A percentile compares a stretch with the other conserved stretches of the same genome.
Conservation (phyloP, 2,888 invertebrate species). For the Phymatocera aterrima region DNA sequence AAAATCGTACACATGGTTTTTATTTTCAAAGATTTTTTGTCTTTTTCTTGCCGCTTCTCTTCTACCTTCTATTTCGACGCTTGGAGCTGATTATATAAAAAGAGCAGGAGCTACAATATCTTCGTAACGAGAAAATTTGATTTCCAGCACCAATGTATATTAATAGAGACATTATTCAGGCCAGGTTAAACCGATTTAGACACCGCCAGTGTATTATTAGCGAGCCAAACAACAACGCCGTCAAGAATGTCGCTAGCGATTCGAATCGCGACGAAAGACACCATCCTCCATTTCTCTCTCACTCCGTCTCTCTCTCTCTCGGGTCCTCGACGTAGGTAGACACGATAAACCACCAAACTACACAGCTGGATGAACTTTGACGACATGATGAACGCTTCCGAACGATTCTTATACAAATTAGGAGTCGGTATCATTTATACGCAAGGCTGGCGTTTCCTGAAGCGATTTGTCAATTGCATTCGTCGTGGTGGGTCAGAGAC, state of each 20-base stretch:
- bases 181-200: constrained; percentile 70
- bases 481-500: constrained; percentile 27
- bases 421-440: constrained; percentile 40
- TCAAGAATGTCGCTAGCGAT: constrained; percentile 49
- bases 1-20: constrained; percentile 1
- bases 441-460: constrained; percentile 28
- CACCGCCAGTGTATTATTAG: constrained; percentile 62
- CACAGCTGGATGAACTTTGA: constrained; percentile 25
- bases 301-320: constrained; percentile 47
- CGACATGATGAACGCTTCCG: constrained; percentile 18
- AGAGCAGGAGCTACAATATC: neutral
- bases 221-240: constrained; percentile 53
- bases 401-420: constrained; percentile 32
- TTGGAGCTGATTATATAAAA: constrained; percentile 2
- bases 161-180: constrained; percentile 69
- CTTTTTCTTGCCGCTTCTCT: neutral
- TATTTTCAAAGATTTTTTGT: neutral
- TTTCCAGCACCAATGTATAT: constrained; percentile 55
- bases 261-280: constrained; percentile 44
- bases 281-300: constrained; percentile 47
- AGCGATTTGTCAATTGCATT: constrained; percentile 38
- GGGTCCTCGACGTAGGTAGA: constrained; percentile 14
- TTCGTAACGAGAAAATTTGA: constrained; percentile 30
- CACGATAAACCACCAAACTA: constrained; percentile 30
- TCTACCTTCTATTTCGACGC: neutral